Evolutionary conservation across 2,888 invertebrate genomes (phyloP), one percentile per base, ranked within the genome.

Genomic region (Tachina fera): DNA sequence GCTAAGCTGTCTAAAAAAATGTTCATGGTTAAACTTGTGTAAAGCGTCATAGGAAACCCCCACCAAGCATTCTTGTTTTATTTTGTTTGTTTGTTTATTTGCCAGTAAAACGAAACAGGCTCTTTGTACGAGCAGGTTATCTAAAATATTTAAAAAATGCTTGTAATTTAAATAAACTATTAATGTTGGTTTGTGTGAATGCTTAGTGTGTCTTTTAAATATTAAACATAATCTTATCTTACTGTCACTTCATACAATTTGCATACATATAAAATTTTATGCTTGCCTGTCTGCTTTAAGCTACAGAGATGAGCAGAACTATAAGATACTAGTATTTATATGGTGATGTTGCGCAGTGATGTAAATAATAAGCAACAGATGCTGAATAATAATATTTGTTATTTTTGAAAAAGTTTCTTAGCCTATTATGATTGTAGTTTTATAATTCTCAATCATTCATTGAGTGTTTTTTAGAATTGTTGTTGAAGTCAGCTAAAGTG

Each of bases 41-140:
- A 65, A 56, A 86, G 72, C 70, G 83, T 86, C 79, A 86, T 79
- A 83, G 85, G 82, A 86, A 86, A 86, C 71, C 85, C 80, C 85
- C 79, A 79, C 58, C 63, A 60, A 63, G 53, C 16, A 22, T 43
- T 13, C 14, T 5, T 16, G 13, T 60, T 13, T 43, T 31, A 0
- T 31, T 6, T 31, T 31, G 1, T 31, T 31, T 31, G 3, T 31
- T 31, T 31, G 31, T 31, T 31, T 31, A 31, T 31, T 31, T 31
- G 31, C 6, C 31, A 45, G 39, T 49, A 71, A 61, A 71, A 71
- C 41, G 49, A 58, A 78, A 60, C 67, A 77, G 22, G 39, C 60
- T 22, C 60, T 78, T 31, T 58, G 67, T 53, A 43, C 22, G 60
- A 60, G 9, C 10, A 60, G 45, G 45, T 82, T 82, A 75, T 86